Conservation (phyloP, 2,113 vertebrate species). For the Melanocharis versteri region DNA sequence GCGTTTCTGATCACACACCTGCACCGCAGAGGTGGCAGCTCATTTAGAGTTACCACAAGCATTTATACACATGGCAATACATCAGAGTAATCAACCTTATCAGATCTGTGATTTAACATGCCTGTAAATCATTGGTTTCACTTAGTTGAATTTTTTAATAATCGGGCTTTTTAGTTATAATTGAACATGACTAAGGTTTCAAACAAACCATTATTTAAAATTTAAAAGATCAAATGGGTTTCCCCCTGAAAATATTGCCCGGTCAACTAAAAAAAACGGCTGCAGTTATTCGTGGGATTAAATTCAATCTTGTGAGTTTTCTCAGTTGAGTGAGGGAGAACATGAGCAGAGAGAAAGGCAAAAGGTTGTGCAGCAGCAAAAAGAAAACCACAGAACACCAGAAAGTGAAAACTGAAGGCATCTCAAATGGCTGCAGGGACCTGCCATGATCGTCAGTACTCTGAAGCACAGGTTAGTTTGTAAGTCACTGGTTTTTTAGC, state of each 20-base stretch:
- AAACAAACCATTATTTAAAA: constrained; percentile 8
- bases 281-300: neutral
- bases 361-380: neutral
- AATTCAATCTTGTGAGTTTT: neutral
- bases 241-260: neutral
- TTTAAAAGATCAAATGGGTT: neutral
- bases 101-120: constrained; percentile 1
- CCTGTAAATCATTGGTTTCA: neutral
- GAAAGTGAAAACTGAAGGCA: neutral
- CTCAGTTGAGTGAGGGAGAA: neutral
- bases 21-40: neutral
- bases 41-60: neutral
- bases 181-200: neutral
- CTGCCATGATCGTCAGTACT: fast-evolving
- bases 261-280: neutral
- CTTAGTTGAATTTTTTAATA: neutral
- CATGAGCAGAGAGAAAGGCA: neutral
- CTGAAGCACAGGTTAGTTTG: neutral
- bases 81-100: neutral
- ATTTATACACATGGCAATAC: neutral
- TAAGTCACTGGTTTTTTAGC: neutral
- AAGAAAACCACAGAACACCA: neutral
- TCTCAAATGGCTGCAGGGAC: neutral
- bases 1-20: neutral
- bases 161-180: neutral